These are phyloP conservation scores for Orthonychiurus folsomi DNA, from an alignment of 2,888 invertebrate genomes.

Conservation along the genomic window DNA sequence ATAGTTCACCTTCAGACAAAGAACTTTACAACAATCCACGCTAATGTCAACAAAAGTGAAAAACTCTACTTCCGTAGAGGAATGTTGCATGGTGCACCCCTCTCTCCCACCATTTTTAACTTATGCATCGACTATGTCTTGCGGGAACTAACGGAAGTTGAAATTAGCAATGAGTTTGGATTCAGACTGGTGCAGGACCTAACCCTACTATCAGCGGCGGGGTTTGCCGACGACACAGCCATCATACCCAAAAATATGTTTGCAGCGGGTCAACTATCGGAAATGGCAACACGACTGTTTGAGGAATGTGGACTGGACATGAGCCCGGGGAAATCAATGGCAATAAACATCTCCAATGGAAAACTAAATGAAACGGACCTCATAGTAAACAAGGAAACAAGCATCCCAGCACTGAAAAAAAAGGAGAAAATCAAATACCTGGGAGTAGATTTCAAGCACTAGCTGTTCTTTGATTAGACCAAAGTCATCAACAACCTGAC, in stretches of 20 bases:
- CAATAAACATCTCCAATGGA: not conserved
- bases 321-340: not conserved
- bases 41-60: not conserved
- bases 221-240: constrained; percentile 18
- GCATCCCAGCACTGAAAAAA: not conserved
- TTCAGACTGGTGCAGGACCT: not conserved
- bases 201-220: not conserved
- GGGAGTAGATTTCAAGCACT: constrained; percentile 15
- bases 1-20: not conserved
- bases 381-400: not conserved
- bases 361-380: not conserved
- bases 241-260: too few relatives aligned
- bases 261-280: not conserved
- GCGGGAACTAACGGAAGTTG: constrained; percentile 8
- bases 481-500: too few relatives aligned
- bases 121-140: constrained; percentile 14
- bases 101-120: constrained; percentile 18
- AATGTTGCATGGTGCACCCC: constrained; percentile 16
- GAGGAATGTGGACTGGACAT: not conserved
- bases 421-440: constrained; percentile 18
- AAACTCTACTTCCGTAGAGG: not conserved
- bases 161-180: constrained; percentile 10
- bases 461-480: constrained; percentile 11
- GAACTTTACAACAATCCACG: not conserved
- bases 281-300: not conserved